Conservation (phyloP, 2,113 vertebrate species). For the Ciconia maguari region DNA sequence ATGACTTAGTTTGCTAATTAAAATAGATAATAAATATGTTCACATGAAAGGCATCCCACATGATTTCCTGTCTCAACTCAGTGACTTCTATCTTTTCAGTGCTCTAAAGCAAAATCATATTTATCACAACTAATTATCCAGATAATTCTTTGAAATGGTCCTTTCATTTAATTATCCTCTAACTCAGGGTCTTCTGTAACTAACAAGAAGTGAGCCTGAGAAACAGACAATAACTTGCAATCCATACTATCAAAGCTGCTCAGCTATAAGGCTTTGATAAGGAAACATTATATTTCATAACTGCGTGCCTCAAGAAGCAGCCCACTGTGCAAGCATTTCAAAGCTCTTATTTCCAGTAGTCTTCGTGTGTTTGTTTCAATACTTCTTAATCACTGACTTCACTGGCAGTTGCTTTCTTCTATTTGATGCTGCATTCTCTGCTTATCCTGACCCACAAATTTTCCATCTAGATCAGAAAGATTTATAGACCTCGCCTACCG, state of each 20-base stretch:
- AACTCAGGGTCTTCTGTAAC: background rate
- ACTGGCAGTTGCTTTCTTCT: background rate
- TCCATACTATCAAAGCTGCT: background rate
- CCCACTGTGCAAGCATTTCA: background rate
- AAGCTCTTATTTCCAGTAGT: background rate
- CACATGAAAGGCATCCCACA: background rate
- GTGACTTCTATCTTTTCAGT: conserved; percentile 12
- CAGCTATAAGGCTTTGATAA: background rate
- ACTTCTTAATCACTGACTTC: background rate
- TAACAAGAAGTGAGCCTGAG: background rate
- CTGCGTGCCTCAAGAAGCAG: background rate
- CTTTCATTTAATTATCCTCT: conserved; percentile 49
- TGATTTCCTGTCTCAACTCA: conserved; percentile 44
- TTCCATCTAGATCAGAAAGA: background rate
- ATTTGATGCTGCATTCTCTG: background rate
- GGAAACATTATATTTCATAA: background rate
- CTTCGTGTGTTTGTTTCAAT: background rate
- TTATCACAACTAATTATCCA: conserved; percentile 50
- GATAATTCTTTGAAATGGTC: conserved; percentile 50
- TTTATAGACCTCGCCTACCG: background rate
- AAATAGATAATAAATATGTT: conserved; percentile 33
- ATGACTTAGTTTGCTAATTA: conserved; percentile 31
- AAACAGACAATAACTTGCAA: background rate
- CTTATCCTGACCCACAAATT: background rate
- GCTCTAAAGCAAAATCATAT: conserved; percentile 31